These are phyloP conservation scores for Amphiprion percula DNA, from an alignment of 2,113 vertebrate genomes.

Conservation along the genomic window DNA sequence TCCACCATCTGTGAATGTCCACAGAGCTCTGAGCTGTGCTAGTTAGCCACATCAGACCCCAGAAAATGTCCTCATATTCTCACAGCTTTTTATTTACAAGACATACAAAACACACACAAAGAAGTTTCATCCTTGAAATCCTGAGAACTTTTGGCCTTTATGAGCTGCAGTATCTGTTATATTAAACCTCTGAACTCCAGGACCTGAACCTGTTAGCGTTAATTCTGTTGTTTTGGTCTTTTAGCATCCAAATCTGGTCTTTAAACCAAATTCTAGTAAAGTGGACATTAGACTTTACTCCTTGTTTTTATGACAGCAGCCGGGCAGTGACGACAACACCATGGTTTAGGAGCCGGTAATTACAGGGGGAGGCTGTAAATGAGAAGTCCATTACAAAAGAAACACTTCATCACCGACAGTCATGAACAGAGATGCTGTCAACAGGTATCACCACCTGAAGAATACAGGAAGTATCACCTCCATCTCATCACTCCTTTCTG, in stretches of 20 bases:
- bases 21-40: too few species aligned
- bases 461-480: slow-evolving; percentile 53
- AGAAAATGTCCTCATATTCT: too few species aligned
- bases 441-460: slow-evolving; percentile 26
- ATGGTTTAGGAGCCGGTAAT: slow-evolving; percentile 30
- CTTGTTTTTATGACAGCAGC: background rate
- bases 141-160: too few species aligned
- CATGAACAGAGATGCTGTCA: slow-evolving; percentile 39
- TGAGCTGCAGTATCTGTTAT: too few species aligned
- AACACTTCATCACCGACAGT: slow-evolving; percentile 31
- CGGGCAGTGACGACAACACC: slow-evolving; percentile 12
- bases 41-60: too few species aligned
- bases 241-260: background rate
- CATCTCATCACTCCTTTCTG: slow-evolving; percentile 37
- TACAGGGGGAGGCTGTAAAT: slow-evolving; percentile 29
- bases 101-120: too few species aligned
- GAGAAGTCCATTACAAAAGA: slow-evolving; percentile 44
- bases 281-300: background rate
- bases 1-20: too few species aligned
- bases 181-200: too few species aligned
- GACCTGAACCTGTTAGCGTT: too few species aligned
- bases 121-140: too few species aligned
- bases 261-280: background rate
- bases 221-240: background rate
- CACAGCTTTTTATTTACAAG: too few species aligned